Conservation (phyloP, 2,797 vertebrate species). For the Potorous gilbertii region DNA sequence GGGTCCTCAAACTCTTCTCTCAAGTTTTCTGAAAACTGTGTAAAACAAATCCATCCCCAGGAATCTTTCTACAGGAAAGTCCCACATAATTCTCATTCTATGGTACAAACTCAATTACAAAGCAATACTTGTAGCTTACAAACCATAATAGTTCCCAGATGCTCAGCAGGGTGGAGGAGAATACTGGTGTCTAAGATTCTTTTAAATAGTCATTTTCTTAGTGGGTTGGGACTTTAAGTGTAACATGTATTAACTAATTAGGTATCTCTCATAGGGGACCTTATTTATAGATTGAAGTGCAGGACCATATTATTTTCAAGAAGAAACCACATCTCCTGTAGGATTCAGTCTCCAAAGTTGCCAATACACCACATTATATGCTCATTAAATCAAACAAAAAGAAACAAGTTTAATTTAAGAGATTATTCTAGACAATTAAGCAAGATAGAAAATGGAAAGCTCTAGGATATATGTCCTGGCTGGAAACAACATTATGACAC, state of each 20-base stretch:
- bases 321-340: neutral
- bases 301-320: neutral
- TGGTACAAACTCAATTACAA: conserved; percentile 39
- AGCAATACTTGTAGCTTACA: conserved; percentile 32
- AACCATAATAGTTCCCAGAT: conserved; percentile 56
- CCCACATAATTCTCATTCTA: neutral
- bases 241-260: neutral
- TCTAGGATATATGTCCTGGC: conserved; percentile 40
- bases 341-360: conserved; percentile 11
- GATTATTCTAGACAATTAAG: conserved; percentile 67
- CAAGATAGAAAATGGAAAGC: conserved; percentile 68
- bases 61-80: neutral
- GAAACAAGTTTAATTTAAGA: conserved; percentile 52
- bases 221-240: neutral
- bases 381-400: conserved; percentile 34
- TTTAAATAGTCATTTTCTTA: neutral
- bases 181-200: neutral
- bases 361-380: conserved; percentile 2
- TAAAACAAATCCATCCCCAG: neutral
- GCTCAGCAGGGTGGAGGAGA: neutral
- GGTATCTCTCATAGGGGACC: neutral
- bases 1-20: neutral
- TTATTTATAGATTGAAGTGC: conserved; percentile 1
- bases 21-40: neutral
- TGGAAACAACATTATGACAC: conserved; percentile 67